These are phyloP conservation scores for Aelia acuminata DNA, from an alignment of 2,888 invertebrate species.

Conservation along the genomic window DNA sequence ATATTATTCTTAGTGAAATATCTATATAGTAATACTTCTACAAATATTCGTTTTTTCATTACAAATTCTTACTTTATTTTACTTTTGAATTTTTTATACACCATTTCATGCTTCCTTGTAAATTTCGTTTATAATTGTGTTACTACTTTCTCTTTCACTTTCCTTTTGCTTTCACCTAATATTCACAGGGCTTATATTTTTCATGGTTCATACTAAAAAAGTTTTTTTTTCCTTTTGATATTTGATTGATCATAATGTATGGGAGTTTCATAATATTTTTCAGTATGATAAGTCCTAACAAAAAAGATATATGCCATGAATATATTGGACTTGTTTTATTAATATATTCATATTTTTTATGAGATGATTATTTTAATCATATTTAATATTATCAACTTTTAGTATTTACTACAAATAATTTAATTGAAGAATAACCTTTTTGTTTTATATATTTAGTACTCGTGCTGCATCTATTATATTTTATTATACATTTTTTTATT, in stretches of 20 bases:
- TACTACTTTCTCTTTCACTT: constrained; percentile 44
- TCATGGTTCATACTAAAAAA: neutral
- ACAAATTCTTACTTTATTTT: neutral
- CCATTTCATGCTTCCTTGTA: neutral
- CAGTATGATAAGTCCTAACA: no score
- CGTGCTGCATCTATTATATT: neutral
- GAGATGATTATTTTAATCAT: neutral
- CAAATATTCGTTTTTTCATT: neutral
- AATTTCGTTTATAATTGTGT: neutral
- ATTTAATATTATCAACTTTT: neutral
- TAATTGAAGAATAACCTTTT: neutral
- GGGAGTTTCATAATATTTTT: no score
- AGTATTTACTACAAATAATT: neutral
- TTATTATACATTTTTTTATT: neutral
- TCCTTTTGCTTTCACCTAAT: constrained; percentile 25
- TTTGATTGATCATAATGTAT: no score
- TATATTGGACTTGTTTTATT: neutral
- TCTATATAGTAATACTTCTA: neutral
- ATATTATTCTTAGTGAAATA: neutral
- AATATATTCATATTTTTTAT: neutral
- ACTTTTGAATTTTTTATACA: neutral
- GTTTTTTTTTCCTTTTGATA: no score
- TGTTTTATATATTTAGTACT: neutral
- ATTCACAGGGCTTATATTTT: neutral
- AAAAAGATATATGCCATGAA: no score